phyloP scores from a whole-genome alignment of 2,797 vertebrate species.

The Pogonophryne albipinna region DNA sequence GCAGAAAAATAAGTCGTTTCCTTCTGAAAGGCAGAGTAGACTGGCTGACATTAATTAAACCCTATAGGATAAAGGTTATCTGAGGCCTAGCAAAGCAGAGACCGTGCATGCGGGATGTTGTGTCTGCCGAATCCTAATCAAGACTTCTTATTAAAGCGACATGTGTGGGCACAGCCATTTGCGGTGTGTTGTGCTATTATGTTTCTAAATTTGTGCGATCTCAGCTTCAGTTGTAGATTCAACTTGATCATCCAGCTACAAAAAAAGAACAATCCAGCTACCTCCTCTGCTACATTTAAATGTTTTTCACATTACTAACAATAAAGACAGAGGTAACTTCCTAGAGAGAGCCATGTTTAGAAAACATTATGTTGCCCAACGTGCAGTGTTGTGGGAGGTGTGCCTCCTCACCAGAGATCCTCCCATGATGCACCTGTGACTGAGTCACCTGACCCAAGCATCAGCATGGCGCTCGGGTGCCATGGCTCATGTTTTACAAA shows the following conservation, averaged over 20 bases:
- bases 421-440: constrained; percentile 70
- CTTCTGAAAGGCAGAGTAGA: constrained; percentile 84
- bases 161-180: constrained; percentile 53
- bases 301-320: constrained; percentile 34
- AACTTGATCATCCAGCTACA: constrained; percentile 10
- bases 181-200: constrained; percentile 32
- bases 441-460: constrained; percentile 78
- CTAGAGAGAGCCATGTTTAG: constrained; percentile 49
- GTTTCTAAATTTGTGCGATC: constrained; percentile 24
- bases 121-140: constrained; percentile 82
- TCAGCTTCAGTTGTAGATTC: constrained; percentile 19
- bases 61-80: constrained; percentile 89
- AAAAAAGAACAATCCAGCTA: not conserved
- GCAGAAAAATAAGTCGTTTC: constrained; percentile 86
- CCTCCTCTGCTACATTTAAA: constrained; percentile 22
- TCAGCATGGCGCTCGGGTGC: constrained; percentile 81
- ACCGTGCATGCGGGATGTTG: constrained; percentile 70
- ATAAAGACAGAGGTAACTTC: constrained; percentile 34
- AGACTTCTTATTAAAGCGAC: constrained; percentile 75
- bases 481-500: constrained; percentile 86
- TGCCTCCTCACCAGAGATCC: constrained; percentile 45
- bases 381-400: constrained; percentile 31
- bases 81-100: constrained; percentile 83
- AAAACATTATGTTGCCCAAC: constrained; percentile 34
- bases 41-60: constrained; percentile 88